Conservation (phyloP, 1,140 invertebrate genomes). For the Pseudomyrmex gracilis region DNA sequence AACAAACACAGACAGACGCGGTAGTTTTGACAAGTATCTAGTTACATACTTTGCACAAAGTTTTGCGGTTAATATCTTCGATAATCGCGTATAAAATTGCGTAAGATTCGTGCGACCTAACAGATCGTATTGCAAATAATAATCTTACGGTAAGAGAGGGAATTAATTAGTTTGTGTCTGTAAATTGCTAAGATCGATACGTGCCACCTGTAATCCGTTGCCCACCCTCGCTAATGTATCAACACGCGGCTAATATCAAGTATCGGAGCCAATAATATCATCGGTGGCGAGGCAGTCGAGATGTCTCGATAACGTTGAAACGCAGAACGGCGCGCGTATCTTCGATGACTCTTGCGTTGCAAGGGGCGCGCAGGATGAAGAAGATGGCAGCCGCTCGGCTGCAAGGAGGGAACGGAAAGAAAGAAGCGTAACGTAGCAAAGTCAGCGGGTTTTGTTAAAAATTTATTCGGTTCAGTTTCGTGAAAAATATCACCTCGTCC, state of each 20-base stretch:
- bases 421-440: slow-evolving; percentile 65
- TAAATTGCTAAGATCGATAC: too few relatives aligned
- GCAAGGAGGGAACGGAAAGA: slow-evolving; percentile 47
- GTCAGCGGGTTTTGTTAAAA: slow-evolving; percentile 78
- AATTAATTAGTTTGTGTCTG: too few relatives aligned
- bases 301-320: slow-evolving; percentile 6
- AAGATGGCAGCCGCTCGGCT: slow-evolving; percentile 53
- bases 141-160: too few relatives aligned
- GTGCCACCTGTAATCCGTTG: neutral
- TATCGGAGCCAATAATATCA: slow-evolving; percentile 25
- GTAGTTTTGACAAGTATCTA: too few relatives aligned
- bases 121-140: too few relatives aligned
- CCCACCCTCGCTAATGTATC: neutral
- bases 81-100: too few relatives aligned
- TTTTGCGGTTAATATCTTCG: too few relatives aligned
- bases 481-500: slow-evolving; percentile 72
- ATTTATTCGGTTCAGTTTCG: slow-evolving; percentile 76
- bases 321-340: neutral
- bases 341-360: neutral
- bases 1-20: too few relatives aligned
- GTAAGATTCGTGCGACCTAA: too few relatives aligned
- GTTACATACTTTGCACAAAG: too few relatives aligned
- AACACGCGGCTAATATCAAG: slow-evolving; percentile 25
- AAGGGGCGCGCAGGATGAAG: slow-evolving; percentile 26
- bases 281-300: neutral